Evolutionary conservation across 2,113 vertebrate species (phyloP), one percentile per base, ranked within the genome.

Genomic region (Enhydra lutris): DNA sequence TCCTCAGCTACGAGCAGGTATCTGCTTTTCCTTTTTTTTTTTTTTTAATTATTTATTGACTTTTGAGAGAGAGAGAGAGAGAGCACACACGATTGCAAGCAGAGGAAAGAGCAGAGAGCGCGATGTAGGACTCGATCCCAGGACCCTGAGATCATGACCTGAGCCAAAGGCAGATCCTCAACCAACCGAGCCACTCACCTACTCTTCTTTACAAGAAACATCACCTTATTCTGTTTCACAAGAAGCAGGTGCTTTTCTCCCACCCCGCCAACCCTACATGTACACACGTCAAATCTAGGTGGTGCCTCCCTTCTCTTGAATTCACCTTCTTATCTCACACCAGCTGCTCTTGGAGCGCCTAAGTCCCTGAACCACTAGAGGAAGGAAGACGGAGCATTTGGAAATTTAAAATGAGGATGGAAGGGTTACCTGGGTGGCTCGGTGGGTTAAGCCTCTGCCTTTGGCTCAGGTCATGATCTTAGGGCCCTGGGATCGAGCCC

Each of bases 81-180:
- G 59, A 9, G 59, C 31, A 15, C 63, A 34, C 4, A 3, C 1
- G 13, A 29, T 11, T 13, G 14, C 63, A 67, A 67, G 63, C 63
- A 67, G 31, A 31, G 63, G 6, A 31, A 34, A 31, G 29, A 29
- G 63, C 63, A 34, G 63, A 65, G 29, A 31, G 14, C 63, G 14
- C 2, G 2, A 65, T 6, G 2, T 0, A 3, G 29, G 29, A 13
- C 14, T 65, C 14, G 6, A 34, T 65, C 29, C 29, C 14, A 34
- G 63, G 63, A 65, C 63, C 6, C 63, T 15, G 29, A 14, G 29
- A 65, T 65, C 29, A 65, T 34, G 63, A 65, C 63, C 29, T 65
- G 29, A 65, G 63, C 29, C 14, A 0, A 34, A 65, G 29, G 63
- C 63, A 34, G 63, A 34, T 6, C 6, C 63, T 65, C 11, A 31